Percentiles rank a stretch among this genome's conserved stretches.
phyloP scores from a whole-genome alignment of 2,113 vertebrate species.

The Theristicus caerulescens region DNA sequence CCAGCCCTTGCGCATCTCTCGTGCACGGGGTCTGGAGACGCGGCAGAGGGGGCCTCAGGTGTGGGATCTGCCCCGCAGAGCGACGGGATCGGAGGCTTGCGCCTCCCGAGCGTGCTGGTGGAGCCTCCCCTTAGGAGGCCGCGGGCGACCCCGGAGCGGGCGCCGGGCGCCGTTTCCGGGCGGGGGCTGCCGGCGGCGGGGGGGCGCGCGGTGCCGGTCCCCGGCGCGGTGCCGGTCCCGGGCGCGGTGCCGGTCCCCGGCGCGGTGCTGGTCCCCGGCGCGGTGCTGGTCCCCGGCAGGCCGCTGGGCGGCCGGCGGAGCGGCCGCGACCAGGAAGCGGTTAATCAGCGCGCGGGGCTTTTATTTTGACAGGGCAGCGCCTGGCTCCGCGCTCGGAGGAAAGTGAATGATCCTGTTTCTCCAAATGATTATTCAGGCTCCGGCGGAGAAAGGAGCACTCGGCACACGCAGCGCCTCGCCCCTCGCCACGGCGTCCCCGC shows the following conservation, averaged over 20 bases:
- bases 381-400: constrained; percentile 46
- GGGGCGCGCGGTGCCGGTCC: too few species aligned
- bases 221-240: too few species aligned
- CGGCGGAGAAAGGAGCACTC: constrained; percentile 48
- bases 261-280: too few species aligned
- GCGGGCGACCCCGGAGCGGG: too few species aligned
- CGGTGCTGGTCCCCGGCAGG: not conserved
- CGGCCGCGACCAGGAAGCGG: constrained; percentile 37
- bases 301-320: constrained; percentile 21
- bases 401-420: constrained; percentile 62
- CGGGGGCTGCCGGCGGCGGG: too few species aligned
- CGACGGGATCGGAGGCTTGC: accelerated
- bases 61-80: not conserved
- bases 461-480: constrained; percentile 32
- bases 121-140: too few species aligned
- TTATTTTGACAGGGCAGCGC: constrained; percentile 63
- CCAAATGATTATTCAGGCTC: constrained; percentile 61
- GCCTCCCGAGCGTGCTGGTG: too few species aligned
- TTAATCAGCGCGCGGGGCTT: constrained; percentile 39
- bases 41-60: not conserved
- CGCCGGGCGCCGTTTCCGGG: too few species aligned
- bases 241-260: too few species aligned
- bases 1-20: not conserved
- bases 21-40: accelerated
- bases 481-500: constrained; percentile 12